Evolutionary conservation across 2,113 vertebrate genomes (phyloP).

Genomic region (Panthera tigris): DNA sequence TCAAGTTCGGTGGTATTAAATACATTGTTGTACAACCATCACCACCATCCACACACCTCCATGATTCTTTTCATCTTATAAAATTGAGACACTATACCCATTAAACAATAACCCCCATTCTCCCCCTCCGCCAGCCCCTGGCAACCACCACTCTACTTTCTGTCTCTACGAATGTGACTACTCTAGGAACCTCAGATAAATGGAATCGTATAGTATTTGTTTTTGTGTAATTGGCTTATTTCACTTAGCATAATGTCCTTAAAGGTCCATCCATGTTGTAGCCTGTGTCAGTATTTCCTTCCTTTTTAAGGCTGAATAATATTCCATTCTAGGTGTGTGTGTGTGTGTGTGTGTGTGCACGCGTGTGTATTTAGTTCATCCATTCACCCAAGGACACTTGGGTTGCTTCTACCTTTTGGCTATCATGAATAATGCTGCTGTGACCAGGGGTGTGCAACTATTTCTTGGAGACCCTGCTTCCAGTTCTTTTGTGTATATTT

Average conservation of each 20-base stretch:
- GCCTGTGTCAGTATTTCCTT: neutral
- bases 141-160: neutral
- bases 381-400: neutral
- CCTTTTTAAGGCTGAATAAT: neutral
- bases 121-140: neutral
- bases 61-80: neutral
- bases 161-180: neutral
- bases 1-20: neutral
- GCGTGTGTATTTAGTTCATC: neutral
- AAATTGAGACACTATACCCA: neutral
- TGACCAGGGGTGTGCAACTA: neutral
- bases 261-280: neutral
- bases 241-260: neutral
- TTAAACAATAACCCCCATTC: neutral
- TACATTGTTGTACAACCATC: neutral
- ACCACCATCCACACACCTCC: neutral
- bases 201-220: neutral
- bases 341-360: too few species aligned
- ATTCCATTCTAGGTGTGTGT: neutral
- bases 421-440: neutral
- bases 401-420: neutral
- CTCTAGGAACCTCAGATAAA: neutral
- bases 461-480: neutral
- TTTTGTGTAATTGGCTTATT: neutral
- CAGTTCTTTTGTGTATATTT: neutral